phyloP scores from a whole-genome alignment of 2,888 invertebrate genomes.

The Cylindroiulus punctatus region DNA sequence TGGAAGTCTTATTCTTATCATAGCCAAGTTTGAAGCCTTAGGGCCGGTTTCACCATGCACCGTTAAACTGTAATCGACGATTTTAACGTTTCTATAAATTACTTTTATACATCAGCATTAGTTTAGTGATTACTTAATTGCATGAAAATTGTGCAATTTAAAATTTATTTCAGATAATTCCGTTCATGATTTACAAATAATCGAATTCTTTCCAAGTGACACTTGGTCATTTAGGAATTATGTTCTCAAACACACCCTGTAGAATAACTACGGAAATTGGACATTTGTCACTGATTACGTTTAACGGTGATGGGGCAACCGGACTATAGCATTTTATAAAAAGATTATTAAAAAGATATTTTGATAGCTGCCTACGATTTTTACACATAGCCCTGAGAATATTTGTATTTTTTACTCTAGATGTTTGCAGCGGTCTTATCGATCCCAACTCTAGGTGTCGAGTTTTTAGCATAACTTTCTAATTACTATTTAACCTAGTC shows the following conservation, averaged over 20 bases:
- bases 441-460: background rate
- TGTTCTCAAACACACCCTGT: too few relatives aligned
- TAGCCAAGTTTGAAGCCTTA: constrained; percentile 18
- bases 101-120: too few relatives aligned
- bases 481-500: constrained; percentile 47
- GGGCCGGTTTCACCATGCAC: background rate
- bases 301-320: constrained; percentile 1
- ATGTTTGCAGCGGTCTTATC: constrained; percentile 23
- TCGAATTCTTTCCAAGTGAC: too few relatives aligned
- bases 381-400: constrained; percentile 43
- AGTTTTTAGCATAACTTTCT: constrained; percentile 3
- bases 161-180: too few relatives aligned
- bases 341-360: constrained; percentile 12
- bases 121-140: background rate
- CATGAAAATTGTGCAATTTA: background rate
- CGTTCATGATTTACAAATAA: too few relatives aligned
- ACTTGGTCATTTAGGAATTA: too few relatives aligned
- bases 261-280: background rate
- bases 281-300: background rate
- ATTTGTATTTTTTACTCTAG: constrained; percentile 47
- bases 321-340: background rate
- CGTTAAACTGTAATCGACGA: background rate
- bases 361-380: constrained; percentile 34
- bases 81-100: background rate
- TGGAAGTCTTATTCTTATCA: constrained; percentile 39